Evolutionary conservation across 1,140 invertebrate genomes (phyloP).

Genomic region (Lamellibrachia luymesi): DNA sequence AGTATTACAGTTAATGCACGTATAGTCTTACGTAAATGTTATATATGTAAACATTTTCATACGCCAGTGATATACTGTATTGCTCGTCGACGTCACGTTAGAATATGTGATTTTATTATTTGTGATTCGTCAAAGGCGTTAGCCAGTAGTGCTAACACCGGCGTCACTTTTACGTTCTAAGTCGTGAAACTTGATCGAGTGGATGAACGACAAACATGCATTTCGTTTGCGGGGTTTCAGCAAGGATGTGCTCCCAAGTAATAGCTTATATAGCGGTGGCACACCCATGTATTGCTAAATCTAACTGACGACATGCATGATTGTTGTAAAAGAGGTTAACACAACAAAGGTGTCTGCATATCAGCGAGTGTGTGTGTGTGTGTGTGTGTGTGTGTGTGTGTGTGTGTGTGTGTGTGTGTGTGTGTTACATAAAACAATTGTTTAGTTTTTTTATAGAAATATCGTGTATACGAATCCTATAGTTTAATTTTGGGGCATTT

Average conservation of each 20-base stretch:
- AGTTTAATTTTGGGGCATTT: background rate
- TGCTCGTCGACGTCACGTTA: background rate
- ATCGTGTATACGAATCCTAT: background rate
- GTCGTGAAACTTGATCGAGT: background rate
- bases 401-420: too few relatives aligned
- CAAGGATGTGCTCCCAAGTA: background rate
- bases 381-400: too few relatives aligned
- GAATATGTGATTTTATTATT: background rate
- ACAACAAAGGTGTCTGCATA: background rate
- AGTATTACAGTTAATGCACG: background rate
- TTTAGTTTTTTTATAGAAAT: background rate
- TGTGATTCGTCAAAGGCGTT: background rate
- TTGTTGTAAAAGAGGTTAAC: background rate
- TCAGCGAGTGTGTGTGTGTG: too few relatives aligned
- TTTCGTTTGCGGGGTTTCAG: background rate
- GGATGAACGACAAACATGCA: background rate
- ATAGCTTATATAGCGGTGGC: background rate
- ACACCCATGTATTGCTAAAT: background rate
- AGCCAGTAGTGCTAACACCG: background rate
- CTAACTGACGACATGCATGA: background rate
- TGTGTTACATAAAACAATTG: background rate
- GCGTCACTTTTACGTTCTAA: background rate
- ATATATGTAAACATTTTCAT: background rate
- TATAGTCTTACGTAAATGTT: background rate
- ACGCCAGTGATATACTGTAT: background rate